Conservation (phyloP, 2,888 invertebrate species). For the Willowsia nigromaculata region DNA sequence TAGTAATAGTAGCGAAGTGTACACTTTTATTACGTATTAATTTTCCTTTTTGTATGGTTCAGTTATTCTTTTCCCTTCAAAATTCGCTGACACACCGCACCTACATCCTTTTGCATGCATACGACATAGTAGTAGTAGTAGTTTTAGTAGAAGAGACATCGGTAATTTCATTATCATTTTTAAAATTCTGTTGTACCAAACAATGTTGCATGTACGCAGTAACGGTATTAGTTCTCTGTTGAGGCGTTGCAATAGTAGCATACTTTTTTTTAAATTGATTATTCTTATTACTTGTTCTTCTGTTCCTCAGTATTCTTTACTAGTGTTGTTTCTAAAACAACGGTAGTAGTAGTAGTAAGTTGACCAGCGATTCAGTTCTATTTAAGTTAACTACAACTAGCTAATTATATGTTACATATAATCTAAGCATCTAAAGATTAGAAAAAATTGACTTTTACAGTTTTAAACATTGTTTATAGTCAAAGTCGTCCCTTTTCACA, state of each 20-base stretch:
- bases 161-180: conserved; percentile 15
- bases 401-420: neutral
- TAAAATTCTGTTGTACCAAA: neutral
- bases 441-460: conserved; percentile 49
- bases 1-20: neutral
- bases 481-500: conserved; percentile 21
- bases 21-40: conserved; percentile 2
- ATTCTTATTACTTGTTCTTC: conserved; percentile 8
- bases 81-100: neutral
- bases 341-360: neutral
- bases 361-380: conserved; percentile 48
- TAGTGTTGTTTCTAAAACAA: neutral
- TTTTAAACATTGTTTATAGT: conserved; percentile 20
- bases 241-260: neutral
- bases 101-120: neutral
- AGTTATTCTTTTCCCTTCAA: neutral
- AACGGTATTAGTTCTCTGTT: neutral
- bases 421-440: conserved; percentile 35
- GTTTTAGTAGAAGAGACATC: neutral
- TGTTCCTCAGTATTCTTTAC: neutral
- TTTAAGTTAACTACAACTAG: conserved; percentile 22
- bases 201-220: neutral
- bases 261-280: neutral
- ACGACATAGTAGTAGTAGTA: neutral
- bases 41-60: neutral